Evolutionary conservation across 2,113 vertebrate species (phyloP).

Genomic region (Cyanocitta stelleri): DNA sequence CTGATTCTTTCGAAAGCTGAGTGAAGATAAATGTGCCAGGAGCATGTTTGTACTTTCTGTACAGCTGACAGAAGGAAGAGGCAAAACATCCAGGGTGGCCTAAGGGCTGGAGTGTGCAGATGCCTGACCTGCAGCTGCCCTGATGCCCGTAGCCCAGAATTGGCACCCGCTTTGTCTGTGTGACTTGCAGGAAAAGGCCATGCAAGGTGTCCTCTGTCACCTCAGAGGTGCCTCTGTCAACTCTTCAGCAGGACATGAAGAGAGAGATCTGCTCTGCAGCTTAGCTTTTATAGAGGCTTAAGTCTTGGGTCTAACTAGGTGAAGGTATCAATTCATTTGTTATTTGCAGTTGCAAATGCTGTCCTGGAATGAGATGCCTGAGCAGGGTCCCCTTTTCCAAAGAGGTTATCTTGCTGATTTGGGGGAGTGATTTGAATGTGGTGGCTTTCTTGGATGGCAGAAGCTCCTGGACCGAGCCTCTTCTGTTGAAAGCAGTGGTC

Average conservation of each 20-base stretch:
- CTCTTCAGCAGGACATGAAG: background rate
- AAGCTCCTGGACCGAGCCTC: background rate
- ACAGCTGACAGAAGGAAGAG: background rate
- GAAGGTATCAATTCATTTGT: background rate
- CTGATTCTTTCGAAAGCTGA: background rate
- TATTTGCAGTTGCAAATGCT: background rate
- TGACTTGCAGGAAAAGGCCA: background rate
- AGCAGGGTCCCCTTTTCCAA: background rate
- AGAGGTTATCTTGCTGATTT: background rate
- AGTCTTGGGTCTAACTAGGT: background rate
- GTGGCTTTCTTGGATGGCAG: background rate
- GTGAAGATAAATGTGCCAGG: background rate
- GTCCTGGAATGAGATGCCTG: background rate
- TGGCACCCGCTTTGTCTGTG: background rate
- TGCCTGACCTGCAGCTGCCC: background rate
- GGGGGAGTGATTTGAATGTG: background rate
- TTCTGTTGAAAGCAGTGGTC: background rate
- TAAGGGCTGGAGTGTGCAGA: background rate
- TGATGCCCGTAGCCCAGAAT: accelerated
- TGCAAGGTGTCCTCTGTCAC: background rate
- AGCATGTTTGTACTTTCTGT: background rate
- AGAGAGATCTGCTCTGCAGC: background rate
- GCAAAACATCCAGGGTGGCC: background rate
- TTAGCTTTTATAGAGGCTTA: background rate
- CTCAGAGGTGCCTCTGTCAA: background rate